Evolutionary conservation across 2,797 vertebrate genomes (phyloP), one percentile per base, ranked within the genome.

Genomic region (Propithecus deckenii): DNA sequence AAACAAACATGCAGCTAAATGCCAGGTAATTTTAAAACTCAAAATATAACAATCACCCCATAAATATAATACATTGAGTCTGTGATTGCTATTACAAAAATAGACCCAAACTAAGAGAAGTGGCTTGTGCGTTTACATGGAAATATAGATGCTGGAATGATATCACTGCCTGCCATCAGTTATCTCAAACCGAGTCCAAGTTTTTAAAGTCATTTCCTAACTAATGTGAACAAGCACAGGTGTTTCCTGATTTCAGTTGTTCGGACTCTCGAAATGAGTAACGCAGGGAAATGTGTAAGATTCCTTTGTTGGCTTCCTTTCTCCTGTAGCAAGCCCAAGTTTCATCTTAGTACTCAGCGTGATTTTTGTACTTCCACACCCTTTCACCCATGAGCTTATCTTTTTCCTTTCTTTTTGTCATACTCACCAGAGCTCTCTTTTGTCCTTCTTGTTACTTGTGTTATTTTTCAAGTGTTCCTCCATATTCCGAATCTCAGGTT

Each of bases 201-300:
- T 93, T 97, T 97, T 97, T 91, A 92, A 94, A 98, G 97, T 97
- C 93, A 98, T 98, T 98, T 98, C 97, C 98, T 98, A 94, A 92
- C 95, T 94, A 98, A 97, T 97, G 96, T 92, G 97, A 97, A 98
- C 95, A 97, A 97, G 89, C 85, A 92, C 98, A 98, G 97, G 95
- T 98, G 98, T 94, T 98, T 98, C 98, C 98, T 98, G 97, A 95
- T 96, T 97, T 98, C 97, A 96, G 96, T 98, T 97, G 93, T 84
- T 97, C 30, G 0, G 87, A 94, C 67, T 79, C 81, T 81, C 75
- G 71, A 94, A 89, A 83, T 25, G 55, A 96, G 93, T 92, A 95
- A 96, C 86, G 61, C 61, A 57, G 97, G 97, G 87, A 97, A 97
- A 96, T 84, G 89, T 97, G 95, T 95, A 95, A 95, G 91, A 98